Evolutionary conservation across 2,797 vertebrate species (phyloP), one percentile per base, ranked within the genome.

Genomic region (Spondyliosoma cantharus): DNA sequence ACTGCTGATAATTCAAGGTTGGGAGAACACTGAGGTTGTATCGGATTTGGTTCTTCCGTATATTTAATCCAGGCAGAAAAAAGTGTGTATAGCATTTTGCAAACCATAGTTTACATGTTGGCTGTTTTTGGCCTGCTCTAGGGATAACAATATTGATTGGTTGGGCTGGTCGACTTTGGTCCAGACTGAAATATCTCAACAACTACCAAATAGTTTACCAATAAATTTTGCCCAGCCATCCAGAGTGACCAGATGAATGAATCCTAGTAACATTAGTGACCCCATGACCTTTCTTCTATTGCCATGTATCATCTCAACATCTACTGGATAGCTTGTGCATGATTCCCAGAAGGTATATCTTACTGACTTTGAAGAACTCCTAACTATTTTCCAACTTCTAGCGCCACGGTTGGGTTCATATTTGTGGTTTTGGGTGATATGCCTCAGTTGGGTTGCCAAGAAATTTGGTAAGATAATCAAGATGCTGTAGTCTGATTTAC

Each of bases 1-100:
- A 53, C 20, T 43, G 63, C 29, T 74, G 57, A 70, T 24, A 49
- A 32, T 77, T 71, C 17, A 63, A 45, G 62, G 67, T 42, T 71
- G n/a, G 50, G 32, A 48, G 73, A 76, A 54, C 71, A 62, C 29
- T 42, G 20, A 60, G 52, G 19, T 67, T 54, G 50, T 52, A 24
- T 81, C 54, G 12, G 29, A 49, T 45, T 52, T 63, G 32, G 17
- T 71, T 76, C 22, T 12, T 27, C 57, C 7, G 3, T 72, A 48
- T 62, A 8, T 64, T 12, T 25, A 49, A 62, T 13, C n/a, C 4
- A 4, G 32, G 9, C 32, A 7, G 7, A 37, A 37, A 8, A 32
- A 3, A 32, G 29, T 7, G 16, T 24, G 7, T 24, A 25, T 32
- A 67, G 53, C 32, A 27, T 66, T 45, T 63, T 12, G 29, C 46